Conservation (phyloP, 2,113 vertebrate species). For the Myocastor coypus region DNA sequence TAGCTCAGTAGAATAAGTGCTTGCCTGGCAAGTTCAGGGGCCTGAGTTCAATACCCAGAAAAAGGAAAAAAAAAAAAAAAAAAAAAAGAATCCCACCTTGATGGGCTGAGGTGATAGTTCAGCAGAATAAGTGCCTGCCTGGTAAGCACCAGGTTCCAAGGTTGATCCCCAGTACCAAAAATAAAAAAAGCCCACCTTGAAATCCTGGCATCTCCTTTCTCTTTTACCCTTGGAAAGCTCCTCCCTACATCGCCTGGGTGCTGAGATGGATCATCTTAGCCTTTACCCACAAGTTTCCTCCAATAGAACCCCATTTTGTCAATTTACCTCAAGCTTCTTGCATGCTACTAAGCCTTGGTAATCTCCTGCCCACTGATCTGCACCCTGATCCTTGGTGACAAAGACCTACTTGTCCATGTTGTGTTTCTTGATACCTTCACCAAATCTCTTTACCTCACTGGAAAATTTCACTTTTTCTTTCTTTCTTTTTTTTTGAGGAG, state of each 20-base stretch:
- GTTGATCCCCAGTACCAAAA: too few species aligned
- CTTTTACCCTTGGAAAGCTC: background rate
- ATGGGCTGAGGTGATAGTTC: too few species aligned
- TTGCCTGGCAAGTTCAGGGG: too few species aligned
- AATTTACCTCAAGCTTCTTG: background rate
- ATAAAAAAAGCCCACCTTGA: background rate
- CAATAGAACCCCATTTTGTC: background rate
- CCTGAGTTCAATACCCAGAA: too few species aligned
- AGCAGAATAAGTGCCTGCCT: too few species aligned
- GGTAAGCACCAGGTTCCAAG: too few species aligned
- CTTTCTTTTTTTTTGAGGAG: too few species aligned
- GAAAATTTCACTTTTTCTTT: background rate
- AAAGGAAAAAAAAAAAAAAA: too few species aligned
- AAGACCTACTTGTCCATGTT: background rate
- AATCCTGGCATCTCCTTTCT: background rate
- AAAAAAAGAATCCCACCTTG: background rate
- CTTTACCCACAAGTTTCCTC: background rate
- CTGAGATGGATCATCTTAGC: background rate
- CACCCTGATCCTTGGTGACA: background rate
- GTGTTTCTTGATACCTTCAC: background rate
- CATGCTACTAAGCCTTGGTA: background rate
- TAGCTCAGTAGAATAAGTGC: too few species aligned
- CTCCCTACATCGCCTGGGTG: background rate
- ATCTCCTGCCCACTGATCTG: background rate
- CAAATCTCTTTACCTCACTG: background rate